A percentile compares a stretch with the other conserved stretches of the same genome.
Conservation (phyloP, 2,113 vertebrate genomes). For the Megaceryle maxima region DNA sequence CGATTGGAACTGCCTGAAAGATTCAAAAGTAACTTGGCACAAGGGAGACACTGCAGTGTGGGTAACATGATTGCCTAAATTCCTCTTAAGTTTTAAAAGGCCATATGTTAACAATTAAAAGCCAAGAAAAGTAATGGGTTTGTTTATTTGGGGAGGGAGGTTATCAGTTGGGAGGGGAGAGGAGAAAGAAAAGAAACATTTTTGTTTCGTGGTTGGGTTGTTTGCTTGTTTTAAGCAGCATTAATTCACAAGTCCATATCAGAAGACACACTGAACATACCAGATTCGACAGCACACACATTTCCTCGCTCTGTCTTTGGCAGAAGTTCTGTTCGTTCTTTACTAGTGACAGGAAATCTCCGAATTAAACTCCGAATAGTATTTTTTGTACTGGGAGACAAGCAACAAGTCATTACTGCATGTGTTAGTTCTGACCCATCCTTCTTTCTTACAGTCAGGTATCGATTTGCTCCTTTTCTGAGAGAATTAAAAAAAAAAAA, state of each 20-base stretch:
- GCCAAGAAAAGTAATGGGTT: background rate
- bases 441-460: constrained; percentile 89
- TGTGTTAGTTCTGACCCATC: constrained; percentile 74
- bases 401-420: constrained; percentile 79
- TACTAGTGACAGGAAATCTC: constrained; percentile 86
- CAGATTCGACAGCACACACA: constrained; percentile 72
- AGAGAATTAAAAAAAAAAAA: background rate
- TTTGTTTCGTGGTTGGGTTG: background rate
- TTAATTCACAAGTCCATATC: background rate
- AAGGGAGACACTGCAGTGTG: background rate
- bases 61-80: background rate
- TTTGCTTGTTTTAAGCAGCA: background rate
- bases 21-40: background rate
- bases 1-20: background rate
- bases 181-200: rapidly evolving
- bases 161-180: background rate
- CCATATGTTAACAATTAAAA: background rate
- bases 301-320: constrained; percentile 77
- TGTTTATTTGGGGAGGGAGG: background rate
- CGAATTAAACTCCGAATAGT: constrained; percentile 79
- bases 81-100: background rate
- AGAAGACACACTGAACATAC: constrained; percentile 73
- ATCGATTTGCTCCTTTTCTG: constrained; percentile 87
- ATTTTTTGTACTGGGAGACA: constrained; percentile 79
- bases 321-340: constrained; percentile 84